Conservation (phyloP, 2,888 invertebrate genomes). For the Sphaeridia pumilis region DNA sequence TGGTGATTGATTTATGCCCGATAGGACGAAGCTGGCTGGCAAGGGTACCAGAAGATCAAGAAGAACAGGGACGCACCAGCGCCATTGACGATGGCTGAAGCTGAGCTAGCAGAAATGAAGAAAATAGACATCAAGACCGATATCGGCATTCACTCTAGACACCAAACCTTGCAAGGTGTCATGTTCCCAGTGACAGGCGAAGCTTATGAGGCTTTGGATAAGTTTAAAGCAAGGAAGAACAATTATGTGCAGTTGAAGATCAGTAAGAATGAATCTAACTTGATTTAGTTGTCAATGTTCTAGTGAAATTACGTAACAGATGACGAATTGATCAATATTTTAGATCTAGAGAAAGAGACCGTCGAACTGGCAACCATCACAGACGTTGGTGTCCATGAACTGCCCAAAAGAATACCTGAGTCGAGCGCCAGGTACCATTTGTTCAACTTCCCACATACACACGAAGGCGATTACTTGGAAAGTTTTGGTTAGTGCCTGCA, state of each 20-base stretch:
- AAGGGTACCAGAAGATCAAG: conserved; percentile 69
- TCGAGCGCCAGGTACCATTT: conserved; percentile 85
- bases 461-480: conserved; percentile 81
- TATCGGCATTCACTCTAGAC: conserved; percentile 67
- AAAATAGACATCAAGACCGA: conserved; percentile 58
- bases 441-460: conserved; percentile 77
- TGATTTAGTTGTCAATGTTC: not conserved
- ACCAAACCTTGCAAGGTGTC: conserved; percentile 82
- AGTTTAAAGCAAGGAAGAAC: conserved; percentile 59
- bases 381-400: conserved; percentile 53
- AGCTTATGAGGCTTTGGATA: conserved; percentile 60
- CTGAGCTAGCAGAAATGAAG: conserved; percentile 66
- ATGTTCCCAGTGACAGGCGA: conserved; percentile 74
- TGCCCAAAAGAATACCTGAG: conserved; percentile 68
- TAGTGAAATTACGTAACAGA: not conserved
- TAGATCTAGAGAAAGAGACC: conserved; percentile 72
- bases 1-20: conserved; percentile 9
- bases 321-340: not conserved
- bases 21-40: conserved; percentile 66
- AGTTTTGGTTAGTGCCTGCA: conserved; percentile 53
- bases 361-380: conserved; percentile 69
- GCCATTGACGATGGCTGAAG: conserved; percentile 77
- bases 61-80: conserved; percentile 68
- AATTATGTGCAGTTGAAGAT: conserved; percentile 84
- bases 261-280: conserved; percentile 45